Percentiles rank a stretch among this genome's conserved stretches.
phyloP scores from a whole-genome alignment of 2,113 vertebrate species.

The Hyaena hyaena region DNA sequence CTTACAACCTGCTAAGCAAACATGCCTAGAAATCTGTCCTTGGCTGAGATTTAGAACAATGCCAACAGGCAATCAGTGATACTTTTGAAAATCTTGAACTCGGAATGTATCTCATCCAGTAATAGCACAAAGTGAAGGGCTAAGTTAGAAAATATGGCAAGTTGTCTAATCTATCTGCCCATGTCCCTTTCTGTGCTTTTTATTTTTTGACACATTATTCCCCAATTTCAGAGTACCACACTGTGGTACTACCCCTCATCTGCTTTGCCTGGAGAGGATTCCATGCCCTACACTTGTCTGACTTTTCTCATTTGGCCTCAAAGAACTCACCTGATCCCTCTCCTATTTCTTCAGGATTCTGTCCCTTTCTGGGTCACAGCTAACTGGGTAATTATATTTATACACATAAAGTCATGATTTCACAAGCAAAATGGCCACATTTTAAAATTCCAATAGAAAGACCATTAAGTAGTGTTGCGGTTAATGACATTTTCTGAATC shows the following conservation, averaged over 20 bases:
- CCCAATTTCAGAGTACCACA: neutral
- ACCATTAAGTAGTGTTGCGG: neutral
- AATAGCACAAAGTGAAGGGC: neutral
- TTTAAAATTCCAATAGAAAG: neutral
- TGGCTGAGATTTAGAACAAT: neutral
- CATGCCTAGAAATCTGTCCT: neutral
- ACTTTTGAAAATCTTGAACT: neutral
- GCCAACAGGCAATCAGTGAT: neutral
- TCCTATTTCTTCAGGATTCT: neutral
- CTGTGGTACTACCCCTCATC: too few species aligned
- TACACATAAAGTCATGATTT: neutral
- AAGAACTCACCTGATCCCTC: neutral
- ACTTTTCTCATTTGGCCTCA: neutral
- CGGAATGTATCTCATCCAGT: neutral
- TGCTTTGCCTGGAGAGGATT: neutral
- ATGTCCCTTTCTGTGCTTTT: neutral
- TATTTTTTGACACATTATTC: neutral
- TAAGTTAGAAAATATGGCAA: neutral
- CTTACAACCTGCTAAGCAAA: neutral
- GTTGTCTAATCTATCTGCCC: neutral
- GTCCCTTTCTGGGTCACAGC: neutral
- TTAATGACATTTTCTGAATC: neutral
- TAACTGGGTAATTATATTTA: neutral
- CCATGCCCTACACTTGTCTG: neutral
- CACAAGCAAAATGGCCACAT: neutral